A percentile compares a stretch with the other conserved stretches of the same genome.
Evolutionary conservation across 35 echinoderm and acorn worm species (phyloP).

Genomic region (Stichopus chloronotus): DNA sequence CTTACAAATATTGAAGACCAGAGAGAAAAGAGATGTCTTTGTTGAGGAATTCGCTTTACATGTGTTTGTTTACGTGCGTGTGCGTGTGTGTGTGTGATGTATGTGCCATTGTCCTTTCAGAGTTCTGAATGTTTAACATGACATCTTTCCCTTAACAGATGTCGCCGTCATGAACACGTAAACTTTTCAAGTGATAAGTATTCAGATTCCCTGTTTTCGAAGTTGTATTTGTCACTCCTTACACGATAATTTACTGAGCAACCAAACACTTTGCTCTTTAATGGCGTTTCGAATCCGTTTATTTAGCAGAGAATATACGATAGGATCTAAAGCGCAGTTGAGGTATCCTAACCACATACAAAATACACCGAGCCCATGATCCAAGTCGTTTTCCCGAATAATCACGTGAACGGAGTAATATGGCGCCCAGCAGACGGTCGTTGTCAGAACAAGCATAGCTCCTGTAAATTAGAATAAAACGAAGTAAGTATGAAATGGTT

Average conservation of each 20-base stretch:
- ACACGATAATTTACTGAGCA: neutral
- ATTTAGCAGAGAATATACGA: constrained; percentile 21
- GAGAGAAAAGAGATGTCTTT: no score
- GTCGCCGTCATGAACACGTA: no score
- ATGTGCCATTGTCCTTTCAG: no score
- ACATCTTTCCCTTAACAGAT: no score
- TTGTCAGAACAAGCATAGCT: constrained; percentile 2
- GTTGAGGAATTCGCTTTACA: no score
- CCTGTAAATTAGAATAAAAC: neutral
- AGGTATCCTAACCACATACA: constrained; percentile 10
- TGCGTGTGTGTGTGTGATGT: no score
- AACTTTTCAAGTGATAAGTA: no score
- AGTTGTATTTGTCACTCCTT: neutral
- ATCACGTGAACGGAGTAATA: constrained; percentile 22
- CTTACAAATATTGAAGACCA: no score
- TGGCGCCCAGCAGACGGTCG: constrained; percentile 34
- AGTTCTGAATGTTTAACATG: no score
- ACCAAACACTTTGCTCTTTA: neutral
- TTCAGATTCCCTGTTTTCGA: no score
- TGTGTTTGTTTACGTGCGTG: no score
- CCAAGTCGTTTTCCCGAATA: no score
- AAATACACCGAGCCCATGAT: neutral
- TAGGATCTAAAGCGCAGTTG: constrained; percentile 27
- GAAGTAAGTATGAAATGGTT: neutral
- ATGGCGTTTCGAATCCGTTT: constrained; percentile 17